Evolutionary conservation across 2,888 invertebrate genomes (phyloP), one percentile per base, ranked within the genome.

Genomic region (Tortrix viridana): DNA sequence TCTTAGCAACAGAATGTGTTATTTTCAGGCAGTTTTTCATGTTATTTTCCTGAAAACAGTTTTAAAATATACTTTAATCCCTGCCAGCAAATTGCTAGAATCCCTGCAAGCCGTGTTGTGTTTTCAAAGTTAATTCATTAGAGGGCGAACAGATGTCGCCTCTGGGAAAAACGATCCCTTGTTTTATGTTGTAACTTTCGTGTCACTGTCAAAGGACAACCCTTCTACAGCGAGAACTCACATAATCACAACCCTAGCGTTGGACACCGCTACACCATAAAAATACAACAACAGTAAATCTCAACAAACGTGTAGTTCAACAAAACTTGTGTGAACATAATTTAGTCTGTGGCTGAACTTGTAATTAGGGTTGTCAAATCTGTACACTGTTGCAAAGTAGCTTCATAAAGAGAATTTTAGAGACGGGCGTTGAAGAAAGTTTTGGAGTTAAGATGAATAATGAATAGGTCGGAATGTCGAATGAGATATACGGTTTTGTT

Each of bases 51-150:
- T 20, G 0, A 18, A 3, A 19, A 19, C 20, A 19, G 44, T 46
- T 14, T 22, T 7, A n/a, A 20, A 19, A 19, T 32, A 37, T 18
- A 7, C 41, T 53, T 19, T 22, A 20, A 3, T 52, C n/a, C 53
- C 16, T 14, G 22, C 32, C 18, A 37, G 41, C 53, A 53, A 53
- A 41, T 38, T 38, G 53, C 20, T 9, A 4, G 41, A n/a, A 50
- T 48, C 58, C 43, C 48, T 46, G 53, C 57, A 53, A 53, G 63
- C 63, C 47, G 47, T 47, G 58, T 58, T 58, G 57, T 58, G 57
- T 62, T 61, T 61, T 56, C 63, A 63, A 63, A 63, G 63, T 63
- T 63, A 63, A 63, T 63, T 63, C 63, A 63, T 63, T 63, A 63
- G 57, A 57, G 57, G 53, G 43, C 47, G 47, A 43, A 53, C 63